Conservation (phyloP, 1,140 invertebrate species). For the Brachionus rubens region DNA sequence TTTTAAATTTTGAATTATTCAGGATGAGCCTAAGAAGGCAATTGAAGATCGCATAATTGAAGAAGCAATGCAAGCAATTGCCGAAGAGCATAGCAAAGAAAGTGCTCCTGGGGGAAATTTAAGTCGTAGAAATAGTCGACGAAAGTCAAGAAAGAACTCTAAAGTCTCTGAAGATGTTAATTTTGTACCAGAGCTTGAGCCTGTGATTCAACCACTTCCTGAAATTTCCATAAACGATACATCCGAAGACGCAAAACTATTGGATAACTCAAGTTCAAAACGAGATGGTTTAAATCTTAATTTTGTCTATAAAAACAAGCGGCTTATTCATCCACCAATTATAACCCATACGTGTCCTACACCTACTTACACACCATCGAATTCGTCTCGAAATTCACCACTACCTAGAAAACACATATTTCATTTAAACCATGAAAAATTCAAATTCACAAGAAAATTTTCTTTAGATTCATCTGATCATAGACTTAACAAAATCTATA, state of each 20-base stretch:
- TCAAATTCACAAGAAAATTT: not conserved
- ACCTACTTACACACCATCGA: not conserved
- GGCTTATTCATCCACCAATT: not conserved
- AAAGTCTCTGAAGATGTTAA: not conserved
- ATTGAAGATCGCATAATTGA: constrained; percentile 44
- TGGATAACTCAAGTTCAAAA: not conserved
- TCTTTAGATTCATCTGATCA: not conserved
- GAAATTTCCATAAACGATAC: not conserved
- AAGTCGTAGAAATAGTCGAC: constrained; percentile 9
- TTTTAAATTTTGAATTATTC: not conserved
- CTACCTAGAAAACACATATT: not conserved
- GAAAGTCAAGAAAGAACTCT: constrained; percentile 25
- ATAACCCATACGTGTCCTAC: constrained; percentile 27
- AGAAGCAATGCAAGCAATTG: constrained; percentile 38
- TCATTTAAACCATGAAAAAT: not conserved
- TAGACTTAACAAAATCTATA: too few species aligned
- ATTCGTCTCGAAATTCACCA: constrained; percentile 20
- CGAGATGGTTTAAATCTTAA: not conserved
- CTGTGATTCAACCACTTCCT: not conserved
- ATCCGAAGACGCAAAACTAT: not conserved
- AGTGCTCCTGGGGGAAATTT: not conserved
- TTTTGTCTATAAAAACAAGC: not conserved
- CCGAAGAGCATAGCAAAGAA: not conserved
- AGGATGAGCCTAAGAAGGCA: constrained; percentile 43
- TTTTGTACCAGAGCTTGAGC: not conserved